Base-by-base conservation (phyloP, 2,888 invertebrate genomes). In the Diarsia brunnea region DNA sequence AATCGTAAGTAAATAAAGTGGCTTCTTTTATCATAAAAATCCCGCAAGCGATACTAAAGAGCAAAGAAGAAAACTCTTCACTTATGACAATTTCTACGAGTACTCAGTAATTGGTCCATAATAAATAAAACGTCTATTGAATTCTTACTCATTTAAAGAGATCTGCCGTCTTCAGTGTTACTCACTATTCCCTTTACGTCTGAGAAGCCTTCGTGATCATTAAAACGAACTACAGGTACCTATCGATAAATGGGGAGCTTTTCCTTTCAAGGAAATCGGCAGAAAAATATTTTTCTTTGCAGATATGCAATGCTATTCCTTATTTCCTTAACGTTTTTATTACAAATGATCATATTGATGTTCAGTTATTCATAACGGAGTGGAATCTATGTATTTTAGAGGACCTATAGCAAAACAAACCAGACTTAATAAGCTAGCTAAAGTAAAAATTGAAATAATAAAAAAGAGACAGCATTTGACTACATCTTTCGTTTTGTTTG, bases 181-280 rank as follows among this genome's bases (percentile, higher is more conserved):
- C 24, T 67, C 16, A 53, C n/a, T 49, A 45, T 45, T 58, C 10
- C 11, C 47, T 53, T 71, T 73, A 19, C 27, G 24, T n/a, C 43
- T 24, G 24, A 51, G 19, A 66, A 66, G 31, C 5, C 27, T 66
- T 47, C 7, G n/a, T 8, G 11, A 60, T 72, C 58, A 53, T 80
- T 73, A 65, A 73, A 73, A 51, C 53, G 51, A 73, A 61, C 38
- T 53, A 31, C 43, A 53, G 60, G 38, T 43, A 49, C 31, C 19
- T 68, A 19, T 24, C 53, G 53, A 55, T 64, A 38, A 72, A 66
- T 65, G 21, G 65, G n/a, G 27, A 49, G 51, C 3, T 43, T 61
- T 61, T 43, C 21, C 38, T 78, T 53, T 47, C 5, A 24, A 31
- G 19, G 16, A n/a, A 14, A 38, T 47, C 81, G 14, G n/a, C n/a